Evolutionary conservation across 2,797 vertebrate genomes (phyloP), one percentile per base, ranked within the genome.

Genomic region (Sebastiscus tertius): DNA sequence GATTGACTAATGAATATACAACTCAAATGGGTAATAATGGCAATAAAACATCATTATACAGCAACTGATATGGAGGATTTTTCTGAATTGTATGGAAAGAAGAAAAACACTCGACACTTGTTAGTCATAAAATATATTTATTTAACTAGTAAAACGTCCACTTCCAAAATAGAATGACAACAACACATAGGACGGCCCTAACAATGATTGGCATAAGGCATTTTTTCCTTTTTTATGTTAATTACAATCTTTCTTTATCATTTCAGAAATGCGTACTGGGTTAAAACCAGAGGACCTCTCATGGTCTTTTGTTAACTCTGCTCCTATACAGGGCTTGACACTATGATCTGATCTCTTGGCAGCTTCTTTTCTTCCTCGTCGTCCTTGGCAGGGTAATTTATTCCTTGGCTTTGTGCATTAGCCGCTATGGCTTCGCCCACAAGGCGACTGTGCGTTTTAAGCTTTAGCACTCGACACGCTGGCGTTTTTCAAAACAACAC

Each of bases 61-160:
- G 5, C 1, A 34, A 24, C 24, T 36, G 22, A 63, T 49, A 4
- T 52, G 27, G 9, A 55, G 12, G 24, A 61, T 33, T 6, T 22
- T 63, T 9, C 5, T 52, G 9, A 49, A 55, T 20, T 11, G 1
- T 9, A 18, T 5, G 22, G 20, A 59, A 79, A 81, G 33, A 63
- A 71, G 4, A 4, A 54, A 83, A 82, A 85, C 65, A 85, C 8
- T 16, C 16, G 62, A 72, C 61, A 75, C 71, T 80, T 29, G 10
- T 81, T 77, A 65, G 72, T 94, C 89, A 82, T 92, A 95, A 95
- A 95, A 94, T 94, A 93, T 84, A 90, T 96, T 95, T 95, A 94
- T 92, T 95, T 22, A 72, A 86, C 84, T 89, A 87, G 80, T 89
- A 93, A 93, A 94, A 94, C 27, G 20, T 88, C 82, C 74, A 92